Evolutionary conservation across 1,140 invertebrate species (phyloP).

Genomic region (Oscheius sp.): DNA sequence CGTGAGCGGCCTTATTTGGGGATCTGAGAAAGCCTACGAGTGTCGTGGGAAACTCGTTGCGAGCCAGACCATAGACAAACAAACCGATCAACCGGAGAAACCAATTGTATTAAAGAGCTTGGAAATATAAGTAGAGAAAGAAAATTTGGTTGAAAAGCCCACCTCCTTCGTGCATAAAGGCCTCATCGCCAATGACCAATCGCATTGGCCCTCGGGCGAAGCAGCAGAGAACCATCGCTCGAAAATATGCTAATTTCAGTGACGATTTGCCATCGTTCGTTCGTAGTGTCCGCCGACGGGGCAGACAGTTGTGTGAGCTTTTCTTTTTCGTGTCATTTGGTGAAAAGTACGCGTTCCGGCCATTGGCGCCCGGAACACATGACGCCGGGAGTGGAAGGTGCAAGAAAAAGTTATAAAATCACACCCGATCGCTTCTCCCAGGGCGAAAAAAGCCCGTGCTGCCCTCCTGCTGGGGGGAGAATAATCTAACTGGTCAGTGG

Average conservation of each 20-base stretch:
- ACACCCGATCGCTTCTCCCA: neutral
- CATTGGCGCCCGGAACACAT: neutral
- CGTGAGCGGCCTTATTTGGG: no score
- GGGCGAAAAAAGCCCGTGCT: no score
- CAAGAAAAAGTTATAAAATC: neutral
- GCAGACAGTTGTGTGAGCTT: neutral
- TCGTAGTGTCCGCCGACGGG: neutral
- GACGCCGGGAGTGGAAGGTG: neutral
- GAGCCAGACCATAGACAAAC: conserved; percentile 2
- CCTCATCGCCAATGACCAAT: conserved; percentile 2
- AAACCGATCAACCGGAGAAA: no score
- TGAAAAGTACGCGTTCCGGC: neutral
- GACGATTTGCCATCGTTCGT: neutral
- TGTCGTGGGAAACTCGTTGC: neutral
- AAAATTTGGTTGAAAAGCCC: neutral
- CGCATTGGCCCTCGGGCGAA: neutral
- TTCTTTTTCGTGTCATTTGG: neutral
- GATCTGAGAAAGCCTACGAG: neutral
- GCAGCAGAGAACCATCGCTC: neutral
- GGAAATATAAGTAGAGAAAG: neutral
- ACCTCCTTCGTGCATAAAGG: neutral
- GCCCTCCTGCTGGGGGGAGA: no score
- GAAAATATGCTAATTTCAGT: neutral
- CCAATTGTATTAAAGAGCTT: no score
- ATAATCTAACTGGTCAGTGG: no score